Evolutionary conservation across 2,888 invertebrate species (phyloP), one percentile per base, ranked within the genome.

Genomic region (Synergus japonicus): DNA sequence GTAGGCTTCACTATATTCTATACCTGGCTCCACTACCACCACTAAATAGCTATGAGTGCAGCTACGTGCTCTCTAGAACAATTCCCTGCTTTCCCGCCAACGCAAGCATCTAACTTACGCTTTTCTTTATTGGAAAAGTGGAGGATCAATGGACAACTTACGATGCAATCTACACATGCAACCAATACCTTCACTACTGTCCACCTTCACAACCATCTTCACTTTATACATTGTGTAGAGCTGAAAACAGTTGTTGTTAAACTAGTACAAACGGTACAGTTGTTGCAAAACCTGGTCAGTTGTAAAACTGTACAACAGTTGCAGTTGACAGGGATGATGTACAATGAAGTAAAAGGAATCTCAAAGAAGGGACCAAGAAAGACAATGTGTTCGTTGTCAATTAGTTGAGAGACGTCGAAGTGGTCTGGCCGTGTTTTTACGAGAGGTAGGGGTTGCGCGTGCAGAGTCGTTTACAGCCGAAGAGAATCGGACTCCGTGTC

Each of bases 351-450:
- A 66, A 65, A 54, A 46, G 15, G 76, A 73, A 54, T 77, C 65
- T 60, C 29, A 1, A 15, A 46, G 49, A 54, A 58, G 73, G 44
- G 76, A 22, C 77, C 66, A 37, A 77, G 77, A 86, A 85, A 89
- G 88, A 90, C 90, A 89, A 90, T 90, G 89, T 89, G 86, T 89
- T 88, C 87, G 85, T 87, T 89, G 89, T 88, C 89, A 90, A 90
- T 91, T 90, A 90, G 87, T 84, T 83, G 80, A 83, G 79, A 80
- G 83, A 82, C 80, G 80, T 81, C 78, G 82, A 58, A 63, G 80
- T 73, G 78, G 78, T 78, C 76, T 76, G 82, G 82, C 29, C 78
- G 76, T 65, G 77, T 86, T 86, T 87, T 87, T 86, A 87, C 82
- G 86, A 85, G 84, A 79, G 82, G 66, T 79, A 78, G 69, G 81